Percentiles rank a stretch among this genome's conserved stretches.
These are phyloP conservation scores for Sebastes miniatus DNA, from an alignment of 2,797 vertebrate species.

Conservation along the genomic window DNA sequence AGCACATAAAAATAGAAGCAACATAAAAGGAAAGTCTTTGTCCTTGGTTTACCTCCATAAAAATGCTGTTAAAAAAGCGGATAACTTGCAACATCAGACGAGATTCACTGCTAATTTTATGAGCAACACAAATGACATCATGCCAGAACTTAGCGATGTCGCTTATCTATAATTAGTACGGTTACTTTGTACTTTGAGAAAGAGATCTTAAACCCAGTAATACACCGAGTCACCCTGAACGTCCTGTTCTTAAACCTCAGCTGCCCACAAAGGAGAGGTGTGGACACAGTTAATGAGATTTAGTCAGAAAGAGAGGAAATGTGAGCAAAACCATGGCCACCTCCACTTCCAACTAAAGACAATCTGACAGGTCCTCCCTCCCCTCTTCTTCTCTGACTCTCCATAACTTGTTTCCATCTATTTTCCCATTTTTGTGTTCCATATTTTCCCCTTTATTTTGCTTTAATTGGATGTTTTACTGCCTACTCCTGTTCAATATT, in stretches of 20 bases:
- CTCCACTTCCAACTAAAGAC: conserved; percentile 16
- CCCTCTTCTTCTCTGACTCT: neutral
- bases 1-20: conserved; percentile 28
- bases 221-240: neutral
- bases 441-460: neutral
- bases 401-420: neutral
- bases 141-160: neutral
- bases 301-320: conserved; percentile 23
- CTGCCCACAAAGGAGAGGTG: conserved; percentile 15
- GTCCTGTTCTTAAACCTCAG: conserved; percentile 19
- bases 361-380: neutral
- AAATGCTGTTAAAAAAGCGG: conserved; percentile 1
- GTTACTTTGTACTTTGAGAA: neutral
- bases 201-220: neutral
- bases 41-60: conserved; percentile 37
- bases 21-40: conserved; percentile 18
- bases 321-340: conserved; percentile 37
- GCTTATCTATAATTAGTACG: too few relatives aligned
- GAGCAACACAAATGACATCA: neutral
- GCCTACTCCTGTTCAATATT: neutral
- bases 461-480: neutral
- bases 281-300: conserved; percentile 47
- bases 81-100: neutral
- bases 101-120: neutral
- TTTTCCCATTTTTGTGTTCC: neutral